phyloP scores from a whole-genome alignment of 2,113 vertebrate genomes.

The Carassius carassius region DNA sequence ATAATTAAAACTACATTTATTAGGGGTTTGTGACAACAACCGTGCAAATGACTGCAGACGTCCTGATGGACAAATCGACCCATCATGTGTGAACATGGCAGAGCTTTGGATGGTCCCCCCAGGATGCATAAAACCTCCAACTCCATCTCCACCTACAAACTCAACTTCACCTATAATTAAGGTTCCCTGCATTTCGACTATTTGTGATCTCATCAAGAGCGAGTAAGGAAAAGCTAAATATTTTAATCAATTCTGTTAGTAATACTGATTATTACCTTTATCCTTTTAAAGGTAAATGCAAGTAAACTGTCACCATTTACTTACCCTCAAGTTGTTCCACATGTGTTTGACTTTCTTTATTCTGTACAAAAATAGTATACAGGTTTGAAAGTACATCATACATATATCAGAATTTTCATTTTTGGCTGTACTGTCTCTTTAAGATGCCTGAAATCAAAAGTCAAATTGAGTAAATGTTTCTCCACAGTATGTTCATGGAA shows the following conservation, averaged over 20 bases:
- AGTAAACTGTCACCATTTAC: background rate
- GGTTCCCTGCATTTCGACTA: background rate
- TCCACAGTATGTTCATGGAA: slow-evolving; percentile 76
- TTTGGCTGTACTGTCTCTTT: background rate
- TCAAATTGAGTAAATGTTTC: background rate
- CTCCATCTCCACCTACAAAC: accelerated
- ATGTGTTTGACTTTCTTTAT: background rate
- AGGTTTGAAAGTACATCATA: too few relatives aligned
- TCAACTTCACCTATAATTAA: too few relatives aligned
- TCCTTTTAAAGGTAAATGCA: background rate
- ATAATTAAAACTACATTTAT: background rate
- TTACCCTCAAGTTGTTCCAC: background rate
- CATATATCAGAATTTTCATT: background rate
- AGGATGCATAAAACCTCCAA: slow-evolving; percentile 52
- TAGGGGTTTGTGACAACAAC: slow-evolving; percentile 87
- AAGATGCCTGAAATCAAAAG: background rate
- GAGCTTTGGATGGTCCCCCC: slow-evolving; percentile 73
- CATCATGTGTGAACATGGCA: slow-evolving; percentile 78
- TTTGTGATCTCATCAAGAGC: slow-evolving; percentile 82
- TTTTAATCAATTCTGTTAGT: background rate
- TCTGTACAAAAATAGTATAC: too few relatives aligned
- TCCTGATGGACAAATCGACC: slow-evolving; percentile 65
- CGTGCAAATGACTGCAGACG: slow-evolving; percentile 81
- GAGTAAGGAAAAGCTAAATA: slow-evolving; percentile 72
- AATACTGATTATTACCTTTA: background rate